These are phyloP conservation scores for Thyatira batis DNA, from an alignment of 2,888 invertebrate genomes.

Conservation along the genomic window DNA sequence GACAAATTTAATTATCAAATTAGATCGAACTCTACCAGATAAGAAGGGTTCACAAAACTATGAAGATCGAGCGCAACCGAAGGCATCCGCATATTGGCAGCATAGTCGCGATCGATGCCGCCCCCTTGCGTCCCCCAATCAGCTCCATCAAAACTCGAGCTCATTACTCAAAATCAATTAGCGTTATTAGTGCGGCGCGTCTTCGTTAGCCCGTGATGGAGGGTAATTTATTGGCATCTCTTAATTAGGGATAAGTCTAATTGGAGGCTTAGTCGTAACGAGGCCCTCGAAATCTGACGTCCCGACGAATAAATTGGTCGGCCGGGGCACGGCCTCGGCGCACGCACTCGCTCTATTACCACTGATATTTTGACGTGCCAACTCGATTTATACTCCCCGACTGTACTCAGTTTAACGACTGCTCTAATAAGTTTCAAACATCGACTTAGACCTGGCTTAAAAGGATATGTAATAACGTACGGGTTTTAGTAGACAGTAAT, in stretches of 20 bases:
- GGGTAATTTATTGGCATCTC: slow-evolving; percentile 84
- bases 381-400: slow-evolving; percentile 50
- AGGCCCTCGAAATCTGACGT: slow-evolving; percentile 83
- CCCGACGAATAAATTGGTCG: slow-evolving; percentile 80
- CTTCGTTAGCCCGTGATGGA: slow-evolving; percentile 83
- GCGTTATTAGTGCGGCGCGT: slow-evolving; percentile 82
- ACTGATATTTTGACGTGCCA: slow-evolving; percentile 71
- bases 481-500: slow-evolving; percentile 41
- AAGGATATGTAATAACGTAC: slow-evolving; percentile 39
- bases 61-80: slow-evolving; percentile 18
- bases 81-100: slow-evolving; percentile 29
- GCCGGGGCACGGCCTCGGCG: slow-evolving; percentile 52
- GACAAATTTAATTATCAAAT: slow-evolving; percentile 30
- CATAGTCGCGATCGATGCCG: slow-evolving; percentile 56
- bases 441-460: slow-evolving; percentile 40
- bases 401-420: slow-evolving; percentile 49
- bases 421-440: slow-evolving; percentile 56
- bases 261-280: slow-evolving; percentile 84
- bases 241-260: slow-evolving; percentile 84
- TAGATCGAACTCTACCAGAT: slow-evolving; percentile 15
- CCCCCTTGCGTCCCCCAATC: slow-evolving; percentile 63
- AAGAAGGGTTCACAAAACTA: slow-evolving; percentile 28
- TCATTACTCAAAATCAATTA: slow-evolving; percentile 83
- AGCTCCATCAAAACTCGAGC: slow-evolving; percentile 80
- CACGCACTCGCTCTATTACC: slow-evolving; percentile 66